These are phyloP conservation scores for Polypterus bichir DNA, from an alignment of 2,113 vertebrate species.

Conservation along the genomic window DNA sequence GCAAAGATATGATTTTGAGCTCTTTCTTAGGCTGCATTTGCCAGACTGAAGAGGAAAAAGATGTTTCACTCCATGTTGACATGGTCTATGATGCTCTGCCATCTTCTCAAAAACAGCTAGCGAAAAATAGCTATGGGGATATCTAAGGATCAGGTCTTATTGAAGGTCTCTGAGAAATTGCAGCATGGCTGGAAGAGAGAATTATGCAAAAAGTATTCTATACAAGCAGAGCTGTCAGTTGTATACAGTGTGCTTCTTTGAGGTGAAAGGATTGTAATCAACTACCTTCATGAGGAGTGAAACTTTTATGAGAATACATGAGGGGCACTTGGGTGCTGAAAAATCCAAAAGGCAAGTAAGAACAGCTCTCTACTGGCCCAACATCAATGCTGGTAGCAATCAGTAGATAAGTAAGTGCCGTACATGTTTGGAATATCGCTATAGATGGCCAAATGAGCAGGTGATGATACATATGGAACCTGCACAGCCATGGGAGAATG, in stretches of 20 bases:
- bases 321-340: background rate
- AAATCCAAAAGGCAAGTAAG: slow-evolving; percentile 1
- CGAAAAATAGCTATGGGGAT: background rate
- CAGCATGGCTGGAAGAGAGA: background rate
- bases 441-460: too few relatives aligned
- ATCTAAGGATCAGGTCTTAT: slow-evolving; percentile 2
- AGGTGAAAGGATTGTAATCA: slow-evolving; percentile 5
- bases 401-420: too few relatives aligned
- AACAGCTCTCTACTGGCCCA: background rate
- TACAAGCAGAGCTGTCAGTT: slow-evolving; percentile 8
- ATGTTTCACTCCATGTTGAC: slow-evolving; percentile 13
- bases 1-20: slow-evolving; percentile 14
- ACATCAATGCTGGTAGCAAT: too few relatives aligned
- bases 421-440: too few relatives aligned
- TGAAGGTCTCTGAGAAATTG: slow-evolving; percentile 3
- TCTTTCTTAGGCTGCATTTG: slow-evolving; percentile 8
- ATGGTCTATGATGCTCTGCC: background rate
- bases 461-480: too few relatives aligned
- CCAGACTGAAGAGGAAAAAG: background rate
- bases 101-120: too few relatives aligned
- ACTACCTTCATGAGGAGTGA: slow-evolving; percentile 7
- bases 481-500: too few relatives aligned
- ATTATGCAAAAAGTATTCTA: slow-evolving; percentile 5
- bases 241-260: slow-evolving; percentile 5
- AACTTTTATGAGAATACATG: background rate